phyloP scores from a whole-genome alignment of 2,888 invertebrate species.

The Chymomyza caudatula region DNA sequence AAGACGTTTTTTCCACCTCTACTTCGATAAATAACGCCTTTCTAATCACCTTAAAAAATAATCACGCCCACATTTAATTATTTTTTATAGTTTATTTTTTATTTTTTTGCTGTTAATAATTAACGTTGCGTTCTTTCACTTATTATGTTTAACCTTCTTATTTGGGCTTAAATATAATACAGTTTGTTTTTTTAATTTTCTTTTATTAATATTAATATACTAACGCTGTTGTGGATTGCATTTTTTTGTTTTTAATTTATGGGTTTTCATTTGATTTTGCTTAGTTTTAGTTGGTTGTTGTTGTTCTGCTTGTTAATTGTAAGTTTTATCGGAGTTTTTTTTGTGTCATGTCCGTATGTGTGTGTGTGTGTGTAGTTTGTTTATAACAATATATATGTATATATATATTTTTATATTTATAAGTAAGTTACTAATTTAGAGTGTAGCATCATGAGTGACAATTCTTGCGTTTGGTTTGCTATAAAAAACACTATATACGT shows the following conservation, averaged over 20 bases:
- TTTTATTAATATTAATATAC: slow-evolving; percentile 31
- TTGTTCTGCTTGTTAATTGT: slow-evolving; percentile 17
- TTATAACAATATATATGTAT: slow-evolving; percentile 36
- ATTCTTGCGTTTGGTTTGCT: slow-evolving; percentile 29
- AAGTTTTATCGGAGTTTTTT: slow-evolving; percentile 6
- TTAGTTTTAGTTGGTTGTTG: slow-evolving; percentile 18
- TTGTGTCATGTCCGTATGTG: slow-evolving; percentile 19
- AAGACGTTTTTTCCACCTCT: slow-evolving; percentile 44
- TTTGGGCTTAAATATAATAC: slow-evolving; percentile 67
- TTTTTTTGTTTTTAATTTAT: slow-evolving; percentile 1
- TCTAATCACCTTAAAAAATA: slow-evolving; percentile 62
- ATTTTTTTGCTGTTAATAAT: slow-evolving; percentile 48
- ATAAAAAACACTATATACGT: slow-evolving; percentile 33
- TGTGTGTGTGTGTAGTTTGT: slow-evolving; percentile 18
- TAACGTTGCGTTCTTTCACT: slow-evolving; percentile 51
- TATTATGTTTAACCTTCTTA: slow-evolving; percentile 52
- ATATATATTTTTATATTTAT: background rate
- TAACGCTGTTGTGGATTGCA: slow-evolving; percentile 33
- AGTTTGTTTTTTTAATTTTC: slow-evolving; percentile 44
- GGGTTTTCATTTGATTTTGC: slow-evolving; percentile 18
- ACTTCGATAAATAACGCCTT: slow-evolving; percentile 36
- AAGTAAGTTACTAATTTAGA: slow-evolving; percentile 19
- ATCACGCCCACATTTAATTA: slow-evolving; percentile 33
- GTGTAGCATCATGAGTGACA: slow-evolving; percentile 28
- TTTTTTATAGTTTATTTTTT: slow-evolving; percentile 23